These are phyloP conservation scores for Cotesia chilonis DNA, from an alignment of 1,140 invertebrate genomes.

Conservation along the genomic window DNA sequence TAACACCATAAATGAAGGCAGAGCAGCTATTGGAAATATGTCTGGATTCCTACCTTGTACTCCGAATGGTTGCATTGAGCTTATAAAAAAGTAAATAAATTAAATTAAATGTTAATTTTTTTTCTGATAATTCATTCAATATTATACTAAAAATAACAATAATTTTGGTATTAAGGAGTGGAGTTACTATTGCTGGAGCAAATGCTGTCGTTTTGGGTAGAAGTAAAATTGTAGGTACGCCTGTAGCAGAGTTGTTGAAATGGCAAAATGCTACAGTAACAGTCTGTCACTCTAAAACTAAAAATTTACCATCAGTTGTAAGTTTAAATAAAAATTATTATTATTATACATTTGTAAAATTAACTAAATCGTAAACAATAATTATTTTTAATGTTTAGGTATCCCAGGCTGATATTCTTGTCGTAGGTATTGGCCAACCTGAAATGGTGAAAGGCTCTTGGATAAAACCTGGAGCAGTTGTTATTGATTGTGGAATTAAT, in stretches of 20 bases:
- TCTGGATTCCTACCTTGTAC: constrained; percentile 92
- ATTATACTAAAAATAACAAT: constrained; percentile 12
- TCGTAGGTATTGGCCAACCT: constrained; percentile 92
- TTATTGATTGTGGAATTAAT: constrained; percentile 99
- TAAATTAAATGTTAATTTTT: constrained; percentile 2
- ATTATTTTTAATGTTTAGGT: constrained; percentile 48
- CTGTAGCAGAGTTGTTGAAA: constrained; percentile 91
- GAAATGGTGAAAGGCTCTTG: constrained; percentile 94
- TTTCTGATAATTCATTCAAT: constrained; percentile 18
- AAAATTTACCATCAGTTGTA: constrained; percentile 82
- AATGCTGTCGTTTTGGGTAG: constrained; percentile 93
- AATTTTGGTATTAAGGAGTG: constrained; percentile 66
- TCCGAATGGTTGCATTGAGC: constrained; percentile 90
- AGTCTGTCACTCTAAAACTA: constrained; percentile 94
- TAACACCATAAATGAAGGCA: constrained; percentile 92
- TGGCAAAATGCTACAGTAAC: constrained; percentile 98
- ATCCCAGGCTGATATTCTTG: constrained; percentile 88
- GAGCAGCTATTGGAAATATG: constrained; percentile 83
- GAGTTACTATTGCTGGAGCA: constrained; percentile 82
- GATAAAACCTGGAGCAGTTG: constrained; percentile 97
- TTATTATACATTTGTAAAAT: neutral
- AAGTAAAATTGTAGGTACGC: constrained; percentile 98
- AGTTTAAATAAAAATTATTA: constrained; percentile 39
- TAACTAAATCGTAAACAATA: neutral
- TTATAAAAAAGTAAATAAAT: constrained; percentile 78